Percentiles rank a stretch among this genome's conserved stretches.
These are phyloP conservation scores for Lethenteron camtschaticum DNA, from an alignment of 2,113 vertebrate species.

Conservation along the genomic window DNA sequence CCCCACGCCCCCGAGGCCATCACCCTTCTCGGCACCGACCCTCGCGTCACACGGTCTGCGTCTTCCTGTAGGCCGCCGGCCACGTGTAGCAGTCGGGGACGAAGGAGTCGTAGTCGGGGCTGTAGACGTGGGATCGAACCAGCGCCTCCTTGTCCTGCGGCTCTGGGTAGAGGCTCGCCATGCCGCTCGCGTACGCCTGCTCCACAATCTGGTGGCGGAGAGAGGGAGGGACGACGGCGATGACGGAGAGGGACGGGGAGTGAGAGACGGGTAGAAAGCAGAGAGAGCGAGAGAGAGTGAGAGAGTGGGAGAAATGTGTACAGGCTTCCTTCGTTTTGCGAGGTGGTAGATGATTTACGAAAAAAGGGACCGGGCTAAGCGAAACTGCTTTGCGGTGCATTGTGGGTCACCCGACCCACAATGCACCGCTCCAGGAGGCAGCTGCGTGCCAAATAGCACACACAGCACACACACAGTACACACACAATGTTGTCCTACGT, in stretches of 20 bases:
- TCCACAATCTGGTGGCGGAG: conserved; percentile 39
- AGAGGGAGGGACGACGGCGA: conserved; percentile 7
- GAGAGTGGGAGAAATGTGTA: background rate
- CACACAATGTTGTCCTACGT: too few relatives aligned
- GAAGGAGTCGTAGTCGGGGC: conserved; percentile 69
- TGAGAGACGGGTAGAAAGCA: background rate
- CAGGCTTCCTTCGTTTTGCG: background rate
- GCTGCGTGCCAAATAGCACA: too few relatives aligned
- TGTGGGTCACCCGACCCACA: too few relatives aligned
- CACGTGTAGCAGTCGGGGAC: conserved; percentile 50
- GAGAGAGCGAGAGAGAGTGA: background rate
- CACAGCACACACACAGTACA: too few relatives aligned
- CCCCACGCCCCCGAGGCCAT: too few relatives aligned
- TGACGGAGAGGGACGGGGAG: background rate
- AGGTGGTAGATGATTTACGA: background rate
- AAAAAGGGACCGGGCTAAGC: background rate
- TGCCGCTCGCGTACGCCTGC: conserved; percentile 54
- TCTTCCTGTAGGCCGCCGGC: conserved; percentile 49
- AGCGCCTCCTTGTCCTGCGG: conserved; percentile 84
- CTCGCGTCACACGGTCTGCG: conserved; percentile 40
- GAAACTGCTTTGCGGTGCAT: background rate
- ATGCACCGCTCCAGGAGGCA: too few relatives aligned
- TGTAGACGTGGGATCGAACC: conserved; percentile 54
- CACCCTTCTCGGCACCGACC: too few relatives aligned
- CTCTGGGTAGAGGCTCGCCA: conserved; percentile 66